Evolutionary conservation across 2,888 invertebrate species (phyloP), one percentile per base, ranked within the genome.

Genomic region (Dermolepida albohirtum): DNA sequence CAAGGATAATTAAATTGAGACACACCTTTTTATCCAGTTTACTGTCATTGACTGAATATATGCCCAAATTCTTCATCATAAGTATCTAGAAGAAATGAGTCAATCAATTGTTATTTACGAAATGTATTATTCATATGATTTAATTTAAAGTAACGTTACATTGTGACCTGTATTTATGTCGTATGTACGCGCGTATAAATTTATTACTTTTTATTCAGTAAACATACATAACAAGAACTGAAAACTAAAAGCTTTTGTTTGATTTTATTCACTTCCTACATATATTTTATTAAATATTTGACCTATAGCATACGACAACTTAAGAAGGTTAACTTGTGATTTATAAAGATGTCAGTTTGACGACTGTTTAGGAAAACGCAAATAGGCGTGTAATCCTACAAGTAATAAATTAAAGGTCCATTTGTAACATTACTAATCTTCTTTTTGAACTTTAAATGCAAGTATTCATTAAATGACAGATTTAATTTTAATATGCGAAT

Each of bases 101-200:
- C 55, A 57, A 43, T 57, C 41, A 57, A 57, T 57, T 57, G 55
- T 57, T 57, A 22, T 57, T 57, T 57, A 22, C 55, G 41, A 57
- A 57, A 57, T 57, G 27, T 41, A 57, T 57, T 57, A 57, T 57
- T 41, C 55, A 57, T 57, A 27, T 43, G 43, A 57, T 57, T 57
- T 41, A 57, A 57, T 43, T 57, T 41, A 43, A 57, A 40, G 55
- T 57, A 57, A 57, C 55, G 55, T 57, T 57, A 43, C 43, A 41
- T 41, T 14, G 17, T 57, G 41, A 57, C 55, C 55, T 57, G 55
- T 41, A 41, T 51, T 22, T 51, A 11, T 51, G 27, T 49, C 2
- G n/a, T 17, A 8, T 16, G 47, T 49, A 16, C 16, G 22, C 11
- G 44, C n/a, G 22, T 17, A 11, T 49, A 22, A 49, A 11, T 11